Base-by-base conservation (phyloP, 2,888 invertebrate species). In the Synanthedon myopaeformis region DNA sequence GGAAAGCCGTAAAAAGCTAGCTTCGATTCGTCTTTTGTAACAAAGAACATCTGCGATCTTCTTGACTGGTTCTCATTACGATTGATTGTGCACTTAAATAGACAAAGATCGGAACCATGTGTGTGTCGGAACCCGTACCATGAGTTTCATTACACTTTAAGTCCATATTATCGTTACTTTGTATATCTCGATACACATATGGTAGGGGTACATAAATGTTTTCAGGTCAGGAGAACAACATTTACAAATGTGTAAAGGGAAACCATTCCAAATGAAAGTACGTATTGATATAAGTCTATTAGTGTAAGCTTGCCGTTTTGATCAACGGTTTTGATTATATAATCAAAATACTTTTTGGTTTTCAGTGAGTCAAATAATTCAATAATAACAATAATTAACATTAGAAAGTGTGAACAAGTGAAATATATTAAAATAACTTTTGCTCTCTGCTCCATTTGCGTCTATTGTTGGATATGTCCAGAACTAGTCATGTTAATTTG, bases 11-110 rank as follows among this genome's bases (percentile, higher is more conserved):
- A 35, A 35, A 35, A 35, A 10, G 6, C 23, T 51, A 51, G 4
- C 51, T 14, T 41, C 51, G 12, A 42, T 51, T 51, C 17, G 49
- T 12, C 4, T 17, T 10, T 17, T 19, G 19, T 49, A 49, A 17
- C 42, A 14, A 52, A 42, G 42, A 10, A 42, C 19, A 23, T 45
- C 42, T 52, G 42, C 53, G 42, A 56, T 56, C 56, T 53, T 54
- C 54, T 51, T 48, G 52, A 53, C 53, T 54, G 42, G 41, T 17
- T 51, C 17, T 52, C 49, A 52, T 49, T 49, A 49, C 19, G 52
- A 50, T 56, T 53, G 19, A 55, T 51, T 45, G 53, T 41, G 23
- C 41, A 28, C n/a, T 50, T 41, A 50, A 51, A 23, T 23, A 49
- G 49, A 49, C 49, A 49, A 49, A 49, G 49, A 49, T 49, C 17